Percentiles rank a stretch among this genome's conserved stretches.
These are phyloP conservation scores for Propithecus perrieri DNA, from an alignment of 2,797 vertebrate species.

Conservation along the genomic window DNA sequence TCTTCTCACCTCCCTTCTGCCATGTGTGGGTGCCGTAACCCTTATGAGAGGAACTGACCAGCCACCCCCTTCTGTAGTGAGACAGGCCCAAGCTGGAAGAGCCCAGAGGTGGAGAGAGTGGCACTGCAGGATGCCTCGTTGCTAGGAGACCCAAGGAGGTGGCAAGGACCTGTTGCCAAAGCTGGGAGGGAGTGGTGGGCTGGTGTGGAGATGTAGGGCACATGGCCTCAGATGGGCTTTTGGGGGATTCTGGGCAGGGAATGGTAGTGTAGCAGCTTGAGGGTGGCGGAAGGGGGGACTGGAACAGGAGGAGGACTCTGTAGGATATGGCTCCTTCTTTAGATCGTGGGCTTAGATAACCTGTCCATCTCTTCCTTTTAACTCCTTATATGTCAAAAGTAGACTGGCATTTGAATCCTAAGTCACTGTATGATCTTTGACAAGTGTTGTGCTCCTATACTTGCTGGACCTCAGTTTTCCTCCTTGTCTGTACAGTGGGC, in stretches of 20 bases:
- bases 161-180: not conserved
- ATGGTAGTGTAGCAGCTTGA: not conserved
- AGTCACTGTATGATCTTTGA: not conserved
- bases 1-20: not conserved
- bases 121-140: not conserved
- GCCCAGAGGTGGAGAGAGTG: slow-evolving; percentile 47
- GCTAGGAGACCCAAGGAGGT: slow-evolving; percentile 58
- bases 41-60: slow-evolving; percentile 3
- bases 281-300: not conserved
- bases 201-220: slow-evolving; percentile 34
- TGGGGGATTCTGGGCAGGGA: slow-evolving; percentile 8
- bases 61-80: not conserved
- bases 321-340: not conserved
- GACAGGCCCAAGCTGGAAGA: not conserved
- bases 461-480: not conserved
- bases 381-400: not conserved
- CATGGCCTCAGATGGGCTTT: not conserved
- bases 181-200: slow-evolving; percentile 12
- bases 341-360: not conserved
- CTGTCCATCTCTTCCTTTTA: not conserved
- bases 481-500: not conserved
- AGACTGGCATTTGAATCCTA: not conserved
- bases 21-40: not conserved
- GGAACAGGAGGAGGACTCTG: not conserved
- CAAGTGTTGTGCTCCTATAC: not conserved